Percentiles rank a stretch among this genome's conserved stretches.
These are phyloP conservation scores for Aquatica leii DNA, from an alignment of 2,888 invertebrate genomes.

Conservation along the genomic window DNA sequence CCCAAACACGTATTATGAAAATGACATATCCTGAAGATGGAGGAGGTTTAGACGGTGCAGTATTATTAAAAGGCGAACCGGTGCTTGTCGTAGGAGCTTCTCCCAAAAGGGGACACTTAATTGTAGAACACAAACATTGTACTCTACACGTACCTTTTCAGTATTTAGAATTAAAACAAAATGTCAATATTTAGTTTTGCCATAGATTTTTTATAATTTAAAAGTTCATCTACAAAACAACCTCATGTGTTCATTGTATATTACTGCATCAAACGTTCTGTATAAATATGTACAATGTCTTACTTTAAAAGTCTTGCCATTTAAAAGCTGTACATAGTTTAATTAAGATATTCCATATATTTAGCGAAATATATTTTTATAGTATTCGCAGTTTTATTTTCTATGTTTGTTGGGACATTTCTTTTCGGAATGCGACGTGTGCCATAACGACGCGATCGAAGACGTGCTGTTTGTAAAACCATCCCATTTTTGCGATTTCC, in stretches of 20 bases:
- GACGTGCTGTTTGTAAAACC: not conserved
- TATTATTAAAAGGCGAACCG: conserved; percentile 81
- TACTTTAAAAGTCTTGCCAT: conserved; percentile 24
- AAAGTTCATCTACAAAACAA: conserved; percentile 13
- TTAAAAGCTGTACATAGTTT: conserved; percentile 27
- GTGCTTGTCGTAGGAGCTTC: conserved; percentile 91
- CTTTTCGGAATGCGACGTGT: conserved; percentile 3
- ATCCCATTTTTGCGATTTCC: no score
- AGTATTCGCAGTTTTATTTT: not conserved
- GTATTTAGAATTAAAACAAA: conserved; percentile 76
- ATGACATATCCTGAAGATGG: conserved; percentile 77
- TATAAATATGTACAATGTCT: conserved; percentile 22
- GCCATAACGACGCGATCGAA: not conserved
- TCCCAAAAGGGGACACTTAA: conserved; percentile 82
- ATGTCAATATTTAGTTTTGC: conserved; percentile 56
- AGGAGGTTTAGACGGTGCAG: conserved; percentile 66
- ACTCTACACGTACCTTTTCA: conserved; percentile 84
- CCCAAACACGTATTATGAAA: conserved; percentile 91
- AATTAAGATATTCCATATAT: not conserved
- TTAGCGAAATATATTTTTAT: conserved; percentile 8
- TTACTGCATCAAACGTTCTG: conserved; percentile 17
- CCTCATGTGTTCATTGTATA: conserved; percentile 34
- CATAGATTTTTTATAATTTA: conserved; percentile 21
- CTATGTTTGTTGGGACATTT: not conserved
- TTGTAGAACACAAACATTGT: conserved; percentile 78